phyloP scores from a whole-genome alignment of 2,113 vertebrate species.

The Corydoras maculifer region DNA sequence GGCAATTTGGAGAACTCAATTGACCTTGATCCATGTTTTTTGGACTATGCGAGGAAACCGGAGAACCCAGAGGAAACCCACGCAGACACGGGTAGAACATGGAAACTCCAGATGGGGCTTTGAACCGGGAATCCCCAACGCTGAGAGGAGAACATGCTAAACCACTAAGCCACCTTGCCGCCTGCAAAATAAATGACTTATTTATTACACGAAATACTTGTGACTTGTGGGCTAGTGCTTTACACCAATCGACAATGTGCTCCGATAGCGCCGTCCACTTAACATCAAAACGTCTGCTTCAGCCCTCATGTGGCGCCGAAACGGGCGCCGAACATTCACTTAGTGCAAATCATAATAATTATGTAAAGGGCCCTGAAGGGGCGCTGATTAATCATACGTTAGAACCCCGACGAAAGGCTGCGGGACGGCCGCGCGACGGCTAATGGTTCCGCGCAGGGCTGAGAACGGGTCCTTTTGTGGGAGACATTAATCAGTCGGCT shows the following conservation, averaged over 20 bases:
- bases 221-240: too few species aligned
- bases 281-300: neutral
- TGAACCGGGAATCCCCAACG: too few species aligned
- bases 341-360: constrained; percentile 30
- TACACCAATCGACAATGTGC: neutral
- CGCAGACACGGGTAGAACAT: too few species aligned
- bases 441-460: constrained; percentile 15
- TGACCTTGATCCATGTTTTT: too few species aligned
- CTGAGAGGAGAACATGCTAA: too few species aligned
- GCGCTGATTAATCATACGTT: constrained; percentile 26
- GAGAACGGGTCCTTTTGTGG: constrained; percentile 30
- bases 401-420: constrained; percentile 11
- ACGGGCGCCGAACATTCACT: constrained; percentile 33
- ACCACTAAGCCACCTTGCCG: too few species aligned
- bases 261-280: neutral
- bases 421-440: constrained; percentile 14
- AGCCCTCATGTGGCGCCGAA: neutral
- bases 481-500: constrained; percentile 37
- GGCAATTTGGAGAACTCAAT: too few species aligned
- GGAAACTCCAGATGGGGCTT: too few species aligned
- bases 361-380: constrained; percentile 19
- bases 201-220: too few species aligned
- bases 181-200: too few species aligned
- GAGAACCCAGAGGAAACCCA: too few species aligned
- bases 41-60: too few species aligned